A percentile compares a stretch with the other conserved stretches of the same genome.
These are phyloP conservation scores for Pseudochromis fuscus DNA, from an alignment of 2,797 vertebrate genomes.

Conservation along the genomic window DNA sequence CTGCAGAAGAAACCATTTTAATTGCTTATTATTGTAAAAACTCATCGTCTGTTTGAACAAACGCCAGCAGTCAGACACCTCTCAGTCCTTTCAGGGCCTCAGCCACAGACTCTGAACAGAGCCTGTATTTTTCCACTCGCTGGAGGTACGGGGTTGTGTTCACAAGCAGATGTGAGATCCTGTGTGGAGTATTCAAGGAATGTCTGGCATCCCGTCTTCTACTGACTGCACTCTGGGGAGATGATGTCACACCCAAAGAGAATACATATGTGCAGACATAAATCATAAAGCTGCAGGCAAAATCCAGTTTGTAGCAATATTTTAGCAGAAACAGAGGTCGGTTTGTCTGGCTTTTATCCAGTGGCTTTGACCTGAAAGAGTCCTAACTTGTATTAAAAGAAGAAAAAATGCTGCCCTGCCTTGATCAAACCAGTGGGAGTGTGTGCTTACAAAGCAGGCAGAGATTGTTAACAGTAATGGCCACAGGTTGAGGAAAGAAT, in stretches of 20 bases:
- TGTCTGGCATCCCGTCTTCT: slow-evolving; percentile 75
- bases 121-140: slow-evolving; percentile 80
- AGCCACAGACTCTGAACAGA: slow-evolving; percentile 36
- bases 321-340: background rate
- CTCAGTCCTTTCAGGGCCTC: slow-evolving; percentile 27
- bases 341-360: slow-evolving; percentile 9
- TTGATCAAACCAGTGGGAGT: background rate
- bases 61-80: background rate
- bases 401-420: background rate
- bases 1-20: background rate
- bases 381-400: background rate
- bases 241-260: slow-evolving; percentile 76
- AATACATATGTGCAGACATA: slow-evolving; percentile 36
- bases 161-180: slow-evolving; percentile 76
- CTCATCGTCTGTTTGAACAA: background rate
- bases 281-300: slow-evolving; percentile 36
- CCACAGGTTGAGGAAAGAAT: background rate
- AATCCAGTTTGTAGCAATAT: background rate
- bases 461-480: background rate
- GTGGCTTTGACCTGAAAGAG: background rate
- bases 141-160: slow-evolving; percentile 61
- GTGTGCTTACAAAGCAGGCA: background rate
- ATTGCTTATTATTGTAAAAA: background rate
- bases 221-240: slow-evolving; percentile 44
- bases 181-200: slow-evolving; percentile 78